phyloP scores from a whole-genome alignment of 2,113 vertebrate species.

The Theropithecus gelada region DNA sequence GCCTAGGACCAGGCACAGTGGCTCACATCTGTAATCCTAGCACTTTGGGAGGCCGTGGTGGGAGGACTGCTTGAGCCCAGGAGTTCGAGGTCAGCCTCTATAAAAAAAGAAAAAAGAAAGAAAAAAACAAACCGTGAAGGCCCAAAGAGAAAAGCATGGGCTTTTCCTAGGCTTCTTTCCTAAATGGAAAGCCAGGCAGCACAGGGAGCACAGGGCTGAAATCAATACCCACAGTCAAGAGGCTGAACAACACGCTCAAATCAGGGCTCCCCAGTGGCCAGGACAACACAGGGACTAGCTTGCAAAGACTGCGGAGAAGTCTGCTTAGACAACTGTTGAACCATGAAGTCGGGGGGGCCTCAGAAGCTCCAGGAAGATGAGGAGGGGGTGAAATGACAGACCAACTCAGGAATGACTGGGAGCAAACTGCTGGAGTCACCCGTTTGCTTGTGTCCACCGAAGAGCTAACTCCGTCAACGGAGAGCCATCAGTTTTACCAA shows the following conservation, averaged over 20 bases:
- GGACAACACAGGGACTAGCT: not conserved
- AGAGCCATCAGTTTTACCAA: not conserved
- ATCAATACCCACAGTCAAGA: not conserved
- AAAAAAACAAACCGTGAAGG: too few species aligned
- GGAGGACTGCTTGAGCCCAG: too few species aligned
- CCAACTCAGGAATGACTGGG: fast-evolving
- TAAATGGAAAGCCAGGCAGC: not conserved
- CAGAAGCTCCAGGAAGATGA: not conserved
- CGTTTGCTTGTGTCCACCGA: not conserved
- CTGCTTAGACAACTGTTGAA: not conserved
- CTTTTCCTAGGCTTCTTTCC: not conserved
- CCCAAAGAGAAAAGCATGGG: not conserved
- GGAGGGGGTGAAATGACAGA: not conserved
- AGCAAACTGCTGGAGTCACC: fast-evolving
- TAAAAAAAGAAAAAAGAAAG: too few species aligned
- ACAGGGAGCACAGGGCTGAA: not conserved
- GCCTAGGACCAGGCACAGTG: too few species aligned
- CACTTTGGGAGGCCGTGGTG: too few species aligned
- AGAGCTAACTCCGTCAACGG: not conserved
- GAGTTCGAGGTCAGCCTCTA: too few species aligned
- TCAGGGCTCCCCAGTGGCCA: not conserved
- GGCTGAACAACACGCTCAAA: not conserved
- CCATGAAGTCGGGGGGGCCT: not conserved
- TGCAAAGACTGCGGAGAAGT: not conserved
- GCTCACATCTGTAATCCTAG: too few species aligned